phyloP scores from a whole-genome alignment of 2,797 vertebrate species.

The Oryzias dopingdopingensis region DNA sequence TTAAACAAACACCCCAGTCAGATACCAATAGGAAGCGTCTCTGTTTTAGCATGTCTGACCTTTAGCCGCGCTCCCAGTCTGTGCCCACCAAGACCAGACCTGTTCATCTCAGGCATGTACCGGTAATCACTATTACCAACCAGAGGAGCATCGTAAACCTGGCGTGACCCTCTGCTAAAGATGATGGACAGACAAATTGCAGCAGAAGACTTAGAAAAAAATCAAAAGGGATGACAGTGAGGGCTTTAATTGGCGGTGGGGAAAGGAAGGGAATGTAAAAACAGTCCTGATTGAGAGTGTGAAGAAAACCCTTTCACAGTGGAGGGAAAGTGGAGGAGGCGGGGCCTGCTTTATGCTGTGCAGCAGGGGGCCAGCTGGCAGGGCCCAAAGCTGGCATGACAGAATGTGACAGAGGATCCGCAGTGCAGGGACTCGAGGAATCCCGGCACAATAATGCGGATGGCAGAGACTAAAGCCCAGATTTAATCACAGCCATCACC shows the following conservation, averaged over 20 bases:
- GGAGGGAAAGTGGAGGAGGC: conserved; percentile 27
- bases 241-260: conserved; percentile 40
- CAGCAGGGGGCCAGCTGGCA: conserved; percentile 74
- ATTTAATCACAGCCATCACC: conserved; percentile 81
- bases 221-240: conserved; percentile 37
- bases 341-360: conserved; percentile 64
- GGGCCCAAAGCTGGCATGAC: conserved; percentile 75
- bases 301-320: background rate
- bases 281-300: conserved; percentile 23
- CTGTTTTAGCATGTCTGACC: conserved; percentile 66
- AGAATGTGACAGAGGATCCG: conserved; percentile 81
- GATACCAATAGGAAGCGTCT: conserved; percentile 64
- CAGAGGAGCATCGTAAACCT: conserved; percentile 59
- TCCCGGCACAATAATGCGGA: conserved; percentile 81
- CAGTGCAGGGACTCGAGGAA: conserved; percentile 76
- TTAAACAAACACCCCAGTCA: conserved; percentile 68
- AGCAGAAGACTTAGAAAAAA: conserved; percentile 57
- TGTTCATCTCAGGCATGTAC: conserved; percentile 55
- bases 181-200: conserved; percentile 44
- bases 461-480: conserved; percentile 75
- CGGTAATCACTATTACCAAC: conserved; percentile 63
- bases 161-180: conserved; percentile 48
- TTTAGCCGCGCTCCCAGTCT: conserved; percentile 54
- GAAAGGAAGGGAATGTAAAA: conserved; percentile 17
- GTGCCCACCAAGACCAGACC: conserved; percentile 46